Evolutionary conservation across 1,140 invertebrate species (phyloP), one percentile per base, ranked within the genome.

Genomic region (Laupala kohalensis): DNA sequence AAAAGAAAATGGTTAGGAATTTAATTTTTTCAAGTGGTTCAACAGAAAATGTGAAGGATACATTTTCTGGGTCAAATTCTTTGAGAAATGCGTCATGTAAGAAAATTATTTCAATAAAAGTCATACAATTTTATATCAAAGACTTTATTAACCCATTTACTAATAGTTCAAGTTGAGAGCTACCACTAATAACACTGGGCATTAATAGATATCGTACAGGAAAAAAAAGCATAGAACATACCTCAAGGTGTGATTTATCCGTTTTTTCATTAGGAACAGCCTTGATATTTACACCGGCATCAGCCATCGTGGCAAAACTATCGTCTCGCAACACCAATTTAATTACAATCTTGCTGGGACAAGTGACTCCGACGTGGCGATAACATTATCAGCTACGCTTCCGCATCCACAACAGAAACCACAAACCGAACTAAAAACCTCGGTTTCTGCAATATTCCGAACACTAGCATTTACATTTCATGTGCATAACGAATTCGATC

Each of bases 241-340:
- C 67, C 67, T 68, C 67, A 27, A 23, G 27, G 15, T 68, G 26
- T 12, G 67, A 1, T 23, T 6, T 5, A 26, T 4, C 24, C 13
- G 25, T 26, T 23, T 19, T 67, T 63, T 68, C 63, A 27, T 24
- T 53, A 25, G 64, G 4, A 1, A 25, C 19, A 5, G 24, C 23
- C 29, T 65, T 28, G 25, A 72, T 72, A 30, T 67, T 72, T 67
- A 67, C 66, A 62, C 71, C 71, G 67, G 66, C 64, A 27, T 72
- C 71, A 69, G 71, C 71, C 71, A 72, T 72, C 71, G 71, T 72
- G 71, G 71, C 71, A 69, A 24, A 71, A 24, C 24, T 53, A 53
- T 53, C 37, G 37, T 19, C 37, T 53, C 37, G 37, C 19, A 53
- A 53, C 37, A 53, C 37, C 9, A 53, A 53, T 53, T 53, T 53